A percentile compares a stretch with the other conserved stretches of the same genome.
phyloP scores from a whole-genome alignment of 2,888 invertebrate species.

The Tipula lateralis region DNA sequence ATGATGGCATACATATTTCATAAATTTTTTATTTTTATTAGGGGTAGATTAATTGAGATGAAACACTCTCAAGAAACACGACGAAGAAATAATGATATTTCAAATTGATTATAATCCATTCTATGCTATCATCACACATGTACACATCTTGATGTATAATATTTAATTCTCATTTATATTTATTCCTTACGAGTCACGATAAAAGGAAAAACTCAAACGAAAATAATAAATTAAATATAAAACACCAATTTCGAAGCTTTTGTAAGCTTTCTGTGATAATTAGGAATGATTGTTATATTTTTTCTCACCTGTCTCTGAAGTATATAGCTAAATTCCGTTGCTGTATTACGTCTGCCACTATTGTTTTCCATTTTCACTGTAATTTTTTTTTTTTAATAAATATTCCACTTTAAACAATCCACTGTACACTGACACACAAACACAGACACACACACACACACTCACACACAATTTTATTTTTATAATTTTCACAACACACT shows the following conservation, averaged over 20 bases:
- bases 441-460: not conserved
- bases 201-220: not conserved
- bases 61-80: not conserved
- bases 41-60: not conserved
- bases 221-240: not conserved
- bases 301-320: constrained; percentile 46
- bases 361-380: constrained; percentile 38
- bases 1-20: not conserved
- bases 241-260: not conserved
- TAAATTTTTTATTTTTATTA: not conserved
- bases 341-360: constrained; percentile 43
- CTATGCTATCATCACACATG: not conserved
- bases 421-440: not conserved
- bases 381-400: not conserved
- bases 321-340: constrained; percentile 49
- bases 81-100: not conserved
- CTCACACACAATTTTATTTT: not conserved
- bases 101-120: not conserved
- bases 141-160: not conserved
- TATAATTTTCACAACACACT: not conserved
- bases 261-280: not conserved
- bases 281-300: not conserved
- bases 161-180: not conserved
- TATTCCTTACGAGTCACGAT: not conserved
- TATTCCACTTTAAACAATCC: not conserved